A percentile compares a stretch with the other conserved stretches of the same genome.
These are phyloP conservation scores for Salvelinus fontinalis DNA, from an alignment of 2,113 vertebrate species.

Conservation along the genomic window DNA sequence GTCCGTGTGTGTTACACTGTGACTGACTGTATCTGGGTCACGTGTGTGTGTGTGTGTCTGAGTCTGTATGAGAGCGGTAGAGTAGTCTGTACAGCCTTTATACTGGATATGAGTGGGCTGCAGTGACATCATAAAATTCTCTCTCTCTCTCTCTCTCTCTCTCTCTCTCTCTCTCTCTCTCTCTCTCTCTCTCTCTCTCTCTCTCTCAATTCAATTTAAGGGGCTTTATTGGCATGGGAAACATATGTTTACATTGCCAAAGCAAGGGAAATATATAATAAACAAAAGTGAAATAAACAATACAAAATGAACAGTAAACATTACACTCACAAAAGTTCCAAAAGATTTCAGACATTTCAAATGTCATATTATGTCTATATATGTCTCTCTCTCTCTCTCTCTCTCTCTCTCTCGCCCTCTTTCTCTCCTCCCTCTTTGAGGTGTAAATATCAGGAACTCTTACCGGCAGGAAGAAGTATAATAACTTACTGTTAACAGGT, in stretches of 20 bases:
- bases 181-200: conserved; percentile 1
- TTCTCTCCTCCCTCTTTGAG: background rate
- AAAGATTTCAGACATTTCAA: too few species aligned
- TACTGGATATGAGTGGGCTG: conserved; percentile 59
- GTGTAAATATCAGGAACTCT: background rate
- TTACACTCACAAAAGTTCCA: too few species aligned
- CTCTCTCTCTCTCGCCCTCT: conserved; percentile 5
- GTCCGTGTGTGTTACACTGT: conserved; percentile 27
- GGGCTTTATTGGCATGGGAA: too few species aligned
- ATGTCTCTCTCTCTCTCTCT: conserved; percentile 3
- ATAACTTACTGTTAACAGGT: conserved; percentile 57
- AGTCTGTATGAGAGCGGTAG: conserved; percentile 31
- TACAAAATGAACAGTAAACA: too few species aligned
- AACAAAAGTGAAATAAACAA: too few species aligned
- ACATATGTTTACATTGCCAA: too few species aligned
- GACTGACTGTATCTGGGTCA: conserved; percentile 19
- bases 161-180: background rate
- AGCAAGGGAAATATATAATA: too few species aligned
- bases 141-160: conserved; percentile 6
- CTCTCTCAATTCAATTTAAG: background rate
- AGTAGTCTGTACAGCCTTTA: conserved; percentile 44
- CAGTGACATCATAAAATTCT: conserved; percentile 62
- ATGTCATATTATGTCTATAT: too few species aligned
- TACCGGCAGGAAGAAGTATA: conserved; percentile 44
- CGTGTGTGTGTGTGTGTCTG: conserved; percentile 17